Evolutionary conservation across 1,140 invertebrate species (phyloP).

Genomic region (Calliphora vicina): DNA sequence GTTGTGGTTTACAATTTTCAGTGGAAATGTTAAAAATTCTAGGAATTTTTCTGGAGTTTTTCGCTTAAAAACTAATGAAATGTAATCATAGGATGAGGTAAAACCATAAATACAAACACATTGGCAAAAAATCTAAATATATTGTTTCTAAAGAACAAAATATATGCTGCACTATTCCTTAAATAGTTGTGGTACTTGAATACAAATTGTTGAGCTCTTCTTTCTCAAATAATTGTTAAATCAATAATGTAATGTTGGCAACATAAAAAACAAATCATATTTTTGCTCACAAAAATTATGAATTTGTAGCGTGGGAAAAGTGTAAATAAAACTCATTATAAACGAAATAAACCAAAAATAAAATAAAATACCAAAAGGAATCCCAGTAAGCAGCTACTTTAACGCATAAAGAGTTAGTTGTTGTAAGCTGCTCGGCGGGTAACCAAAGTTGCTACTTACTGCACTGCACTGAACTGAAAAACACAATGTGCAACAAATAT

Average conservation of each 20-base stretch:
- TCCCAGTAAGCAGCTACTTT: neutral
- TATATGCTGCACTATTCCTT: no score
- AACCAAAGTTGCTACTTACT: neutral
- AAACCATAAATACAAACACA: no score
- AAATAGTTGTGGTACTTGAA: no score
- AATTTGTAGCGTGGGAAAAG: conserved; percentile 32
- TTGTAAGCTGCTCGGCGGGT: neutral
- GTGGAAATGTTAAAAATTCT: conserved; percentile 18
- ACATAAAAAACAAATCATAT: neutral
- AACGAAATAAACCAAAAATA: neutral
- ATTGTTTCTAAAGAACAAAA: no score
- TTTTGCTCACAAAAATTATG: neutral
- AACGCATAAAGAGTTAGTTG: neutral
- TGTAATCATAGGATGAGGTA: neutral
- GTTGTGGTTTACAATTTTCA: conserved; percentile 15
- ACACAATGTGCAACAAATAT: neutral
- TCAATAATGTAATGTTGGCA: neutral
- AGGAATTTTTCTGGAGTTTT: neutral
- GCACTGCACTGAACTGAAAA: neutral
- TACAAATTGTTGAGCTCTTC: no score
- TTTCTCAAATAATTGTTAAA: neutral
- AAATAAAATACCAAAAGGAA: neutral
- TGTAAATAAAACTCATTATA: conserved; percentile 33
- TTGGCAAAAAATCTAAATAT: no score
- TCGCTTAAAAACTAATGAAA: conserved; percentile 2